Evolutionary conservation across 2,797 vertebrate species (phyloP), one percentile per base, ranked within the genome.

Genomic region (Arnoldichthys spilopterus): DNA sequence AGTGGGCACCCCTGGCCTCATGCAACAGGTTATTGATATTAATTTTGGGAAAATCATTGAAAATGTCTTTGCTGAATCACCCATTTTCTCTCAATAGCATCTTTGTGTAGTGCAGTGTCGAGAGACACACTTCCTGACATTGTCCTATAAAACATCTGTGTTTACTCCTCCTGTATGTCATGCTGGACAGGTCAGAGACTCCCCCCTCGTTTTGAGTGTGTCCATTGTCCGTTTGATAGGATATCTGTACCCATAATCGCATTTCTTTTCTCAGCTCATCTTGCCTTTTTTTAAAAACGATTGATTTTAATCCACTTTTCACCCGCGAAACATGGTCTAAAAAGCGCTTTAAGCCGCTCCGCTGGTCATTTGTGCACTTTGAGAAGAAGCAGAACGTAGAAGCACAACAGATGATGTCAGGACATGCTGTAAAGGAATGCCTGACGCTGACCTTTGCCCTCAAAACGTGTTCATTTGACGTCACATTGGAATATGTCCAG

Each of bases 281-380:
- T 32, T 71, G 68, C 28, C 49, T 71, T 71, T 54, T 47, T 47
- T 8, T 20, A 13, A 45, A 30, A 32, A 0, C 3, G 26, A 70
- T 56, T 76, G 67, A 51, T 51, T 68, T 11, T 30, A 16, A 22
- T 15, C 28, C 28, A 49, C 62, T 63, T 62, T 26, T 49, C 12
- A 58, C 45, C 63, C 64, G 47, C 77, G 22, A 79, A 58, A 84
- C 86, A 86, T 86, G 56, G 78, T 86, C 84, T 87, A 87, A 87
- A 88, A 88, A 88, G 80, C 75, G 64, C 83, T 83, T 84, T 85
- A 78, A 86, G 77, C 28, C 34, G 85, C 61, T 53, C 85, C 13
- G 88, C 84, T 89, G 80, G 85, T 86, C 87, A 84, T 87, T 78
- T 79, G 81, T 86, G 78, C 86, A 88, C 84, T 87, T 86, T 87